Conservation (phyloP, 2,797 vertebrate species). For the Pangasius krempfi region DNA sequence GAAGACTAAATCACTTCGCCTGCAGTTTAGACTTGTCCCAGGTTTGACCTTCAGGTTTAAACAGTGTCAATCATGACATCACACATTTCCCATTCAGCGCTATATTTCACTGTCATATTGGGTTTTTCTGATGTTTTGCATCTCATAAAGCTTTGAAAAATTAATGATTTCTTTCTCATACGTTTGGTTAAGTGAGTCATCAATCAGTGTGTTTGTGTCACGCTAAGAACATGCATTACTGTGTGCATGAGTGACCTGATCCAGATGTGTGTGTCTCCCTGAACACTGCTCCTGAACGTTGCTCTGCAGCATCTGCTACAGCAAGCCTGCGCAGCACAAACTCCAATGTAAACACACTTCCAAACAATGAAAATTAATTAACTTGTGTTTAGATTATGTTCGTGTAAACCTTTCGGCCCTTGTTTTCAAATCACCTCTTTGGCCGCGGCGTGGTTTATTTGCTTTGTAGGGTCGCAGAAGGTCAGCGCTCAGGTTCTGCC, state of each 20-base stretch:
- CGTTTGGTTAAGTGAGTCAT: conserved; percentile 51
- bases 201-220: conserved; percentile 53
- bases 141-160: conserved; percentile 43
- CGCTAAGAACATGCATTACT: conserved; percentile 45
- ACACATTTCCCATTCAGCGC: neutral
- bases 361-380: conserved; percentile 62
- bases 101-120: conserved; percentile 24
- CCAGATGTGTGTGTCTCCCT: conserved; percentile 54
- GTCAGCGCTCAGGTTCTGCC: conserved; percentile 28
- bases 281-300: conserved; percentile 28
- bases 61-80: conserved; percentile 37
- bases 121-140: conserved; percentile 47
- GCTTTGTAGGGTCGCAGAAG: conserved; percentile 45
- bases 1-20: neutral
- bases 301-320: conserved; percentile 49
- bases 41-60: conserved; percentile 50
- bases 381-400: conserved; percentile 58
- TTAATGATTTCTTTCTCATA: conserved; percentile 46
- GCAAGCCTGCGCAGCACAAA: conserved; percentile 28
- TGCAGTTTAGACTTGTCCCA: conserved; percentile 22
- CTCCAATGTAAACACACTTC: conserved; percentile 59
- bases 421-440: conserved; percentile 52
- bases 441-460: conserved; percentile 52
- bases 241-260: conserved; percentile 45
- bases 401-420: conserved; percentile 53